Evolutionary conservation across 2,113 vertebrate species (phyloP).

Genomic region (Erythrolamprus reginae): DNA sequence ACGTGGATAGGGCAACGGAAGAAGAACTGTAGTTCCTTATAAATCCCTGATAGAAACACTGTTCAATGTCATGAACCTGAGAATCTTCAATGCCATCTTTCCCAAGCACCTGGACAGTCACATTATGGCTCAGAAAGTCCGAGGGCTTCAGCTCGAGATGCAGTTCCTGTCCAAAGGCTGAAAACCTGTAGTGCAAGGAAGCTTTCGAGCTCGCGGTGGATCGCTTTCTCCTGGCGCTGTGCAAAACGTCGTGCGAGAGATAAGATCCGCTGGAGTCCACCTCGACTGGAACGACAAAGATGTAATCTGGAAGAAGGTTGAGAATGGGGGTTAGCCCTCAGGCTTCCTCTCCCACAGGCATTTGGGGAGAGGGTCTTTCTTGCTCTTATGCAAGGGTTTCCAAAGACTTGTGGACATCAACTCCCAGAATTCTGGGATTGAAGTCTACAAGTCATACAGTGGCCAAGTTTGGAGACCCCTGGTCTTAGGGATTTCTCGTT

Average conservation of each 20-base stretch:
- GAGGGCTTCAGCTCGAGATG: constrained; percentile 87
- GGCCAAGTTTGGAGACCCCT: too few species aligned
- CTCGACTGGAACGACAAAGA: constrained; percentile 87
- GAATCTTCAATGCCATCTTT: constrained; percentile 72
- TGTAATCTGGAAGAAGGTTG: constrained; percentile 79
- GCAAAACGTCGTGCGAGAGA: constrained; percentile 82
- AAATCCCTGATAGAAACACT: constrained; percentile 95
- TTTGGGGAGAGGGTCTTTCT: not conserved
- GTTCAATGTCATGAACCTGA: constrained; percentile 64
- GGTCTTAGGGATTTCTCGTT: too few species aligned
- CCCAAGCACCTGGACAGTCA: constrained; percentile 84
- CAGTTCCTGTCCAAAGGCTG: constrained; percentile 89
- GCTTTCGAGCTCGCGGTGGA: constrained; percentile 65
- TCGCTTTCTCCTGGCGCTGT: constrained; percentile 76
- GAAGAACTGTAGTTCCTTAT: constrained; percentile 86
- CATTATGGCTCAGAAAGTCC: constrained; percentile 79
- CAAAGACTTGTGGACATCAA: too few species aligned
- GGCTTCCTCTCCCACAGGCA: not conserved
- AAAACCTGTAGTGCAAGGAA: constrained; percentile 86
- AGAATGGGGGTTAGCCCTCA: constrained; percentile 22
- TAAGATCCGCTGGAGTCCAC: constrained; percentile 82
- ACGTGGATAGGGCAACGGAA: constrained; percentile 88
- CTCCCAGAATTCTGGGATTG: too few species aligned
- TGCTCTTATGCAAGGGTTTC: too few species aligned
- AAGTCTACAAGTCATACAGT: too few species aligned